Evolutionary conservation across 1,140 invertebrate species (phyloP).

Genomic region (Drosophila tsacasi): DNA sequence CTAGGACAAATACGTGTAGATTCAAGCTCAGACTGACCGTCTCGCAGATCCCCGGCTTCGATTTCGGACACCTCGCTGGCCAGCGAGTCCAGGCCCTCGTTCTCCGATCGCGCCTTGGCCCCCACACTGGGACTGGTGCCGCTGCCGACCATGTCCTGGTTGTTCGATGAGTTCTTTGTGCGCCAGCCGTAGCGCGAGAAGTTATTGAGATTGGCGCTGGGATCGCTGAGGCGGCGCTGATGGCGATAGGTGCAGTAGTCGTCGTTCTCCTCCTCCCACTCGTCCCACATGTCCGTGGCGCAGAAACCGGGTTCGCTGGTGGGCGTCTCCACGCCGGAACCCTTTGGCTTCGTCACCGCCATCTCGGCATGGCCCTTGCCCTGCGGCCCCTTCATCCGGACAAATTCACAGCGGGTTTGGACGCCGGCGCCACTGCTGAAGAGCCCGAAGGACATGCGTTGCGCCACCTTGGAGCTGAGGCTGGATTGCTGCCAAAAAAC

Average conservation of each 20-base stretch:
- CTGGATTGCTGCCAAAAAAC: conserved; percentile 91
- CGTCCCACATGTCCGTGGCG: conserved; percentile 94
- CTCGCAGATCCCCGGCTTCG: conserved; percentile 96
- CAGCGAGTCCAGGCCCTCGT: conserved; percentile 94
- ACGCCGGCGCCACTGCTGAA: conserved; percentile 90
- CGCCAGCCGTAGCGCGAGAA: conserved; percentile 94
- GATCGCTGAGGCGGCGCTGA: conserved; percentile 96
- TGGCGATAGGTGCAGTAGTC: conserved; percentile 92
- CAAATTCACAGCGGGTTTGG: conserved; percentile 97
- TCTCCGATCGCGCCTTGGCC: conserved; percentile 94
- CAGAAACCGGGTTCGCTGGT: conserved; percentile 96
- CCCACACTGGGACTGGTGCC: conserved; percentile 73
- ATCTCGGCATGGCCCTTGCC: conserved; percentile 99
- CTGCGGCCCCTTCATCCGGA: conserved; percentile 98
- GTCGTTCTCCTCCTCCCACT: conserved; percentile 94
- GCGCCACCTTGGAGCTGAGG: conserved; percentile 96
- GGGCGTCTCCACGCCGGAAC: conserved; percentile 96
- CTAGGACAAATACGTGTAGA: conserved; percentile 7
- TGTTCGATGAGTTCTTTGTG: conserved; percentile 86
- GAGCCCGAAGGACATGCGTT: conserved; percentile 97
- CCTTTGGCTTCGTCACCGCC: conserved; percentile 96
- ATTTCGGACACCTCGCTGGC: conserved; percentile 94
- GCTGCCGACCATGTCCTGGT: conserved; percentile 85
- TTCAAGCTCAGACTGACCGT: conserved; percentile 89
- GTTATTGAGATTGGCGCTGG: conserved; percentile 96